Evolutionary conservation across 2,888 invertebrate species (phyloP).

Genomic region (Choristoneura rosaceana): DNA sequence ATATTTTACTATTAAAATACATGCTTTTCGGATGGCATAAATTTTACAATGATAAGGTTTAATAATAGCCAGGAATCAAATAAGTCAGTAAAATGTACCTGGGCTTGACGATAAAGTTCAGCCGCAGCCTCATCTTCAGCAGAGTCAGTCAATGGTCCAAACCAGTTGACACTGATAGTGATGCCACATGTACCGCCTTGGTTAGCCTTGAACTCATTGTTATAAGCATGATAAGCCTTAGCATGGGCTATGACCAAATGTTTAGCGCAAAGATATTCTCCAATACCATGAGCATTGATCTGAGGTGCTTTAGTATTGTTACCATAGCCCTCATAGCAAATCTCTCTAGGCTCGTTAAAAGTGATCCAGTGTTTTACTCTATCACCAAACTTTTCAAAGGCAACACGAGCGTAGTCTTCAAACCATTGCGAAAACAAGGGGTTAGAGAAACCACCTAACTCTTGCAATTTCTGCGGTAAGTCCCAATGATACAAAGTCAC

Average conservation of each 20-base stretch:
- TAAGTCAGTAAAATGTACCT: no score
- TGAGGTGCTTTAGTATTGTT: slow-evolving; percentile 56
- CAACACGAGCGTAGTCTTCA: no score
- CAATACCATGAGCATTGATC: slow-evolving; percentile 64
- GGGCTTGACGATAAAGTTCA: slow-evolving; percentile 47
- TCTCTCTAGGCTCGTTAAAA: slow-evolving; percentile 72
- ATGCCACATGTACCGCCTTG: slow-evolving; percentile 57
- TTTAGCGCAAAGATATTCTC: slow-evolving; percentile 80
- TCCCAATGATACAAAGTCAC: slow-evolving; percentile 85
- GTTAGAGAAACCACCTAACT: slow-evolving; percentile 82
- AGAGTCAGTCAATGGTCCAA: slow-evolving; percentile 52
- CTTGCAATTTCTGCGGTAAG: slow-evolving; percentile 80
- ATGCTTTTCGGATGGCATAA: no score
- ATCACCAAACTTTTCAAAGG: no score
- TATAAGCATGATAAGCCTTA: slow-evolving; percentile 79
- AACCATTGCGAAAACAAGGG: slow-evolving; percentile 75
- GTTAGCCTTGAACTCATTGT: slow-evolving; percentile 63
- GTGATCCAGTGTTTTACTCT: slow-evolving; percentile 73
- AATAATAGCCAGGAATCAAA: no score
- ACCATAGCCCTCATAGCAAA: slow-evolving; percentile 43
- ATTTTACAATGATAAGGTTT: no score
- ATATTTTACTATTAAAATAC: no score
- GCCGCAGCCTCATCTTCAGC: slow-evolving; percentile 58
- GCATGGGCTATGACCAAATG: slow-evolving; percentile 85
- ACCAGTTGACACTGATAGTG: no score